Percentiles rank a stretch among this genome's conserved stretches.
These are phyloP conservation scores for Pseudochirops cupreus DNA, from an alignment of 2,797 vertebrate species.

Conservation along the genomic window DNA sequence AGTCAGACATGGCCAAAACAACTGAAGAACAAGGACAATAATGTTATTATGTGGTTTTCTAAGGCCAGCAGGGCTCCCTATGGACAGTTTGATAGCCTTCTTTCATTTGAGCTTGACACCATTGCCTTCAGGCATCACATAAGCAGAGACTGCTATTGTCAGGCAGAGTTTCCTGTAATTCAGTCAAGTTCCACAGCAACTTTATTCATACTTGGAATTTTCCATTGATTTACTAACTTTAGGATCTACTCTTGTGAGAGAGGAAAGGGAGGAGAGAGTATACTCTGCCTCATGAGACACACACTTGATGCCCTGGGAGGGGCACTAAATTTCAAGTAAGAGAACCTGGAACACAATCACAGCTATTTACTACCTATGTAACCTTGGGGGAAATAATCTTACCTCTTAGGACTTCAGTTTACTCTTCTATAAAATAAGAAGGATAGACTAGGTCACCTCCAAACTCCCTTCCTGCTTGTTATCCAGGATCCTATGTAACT, in stretches of 20 bases:
- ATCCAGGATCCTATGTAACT: neutral
- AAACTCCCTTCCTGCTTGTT: neutral
- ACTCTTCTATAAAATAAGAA: neutral
- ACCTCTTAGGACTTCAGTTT: neutral
- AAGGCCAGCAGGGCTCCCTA: neutral
- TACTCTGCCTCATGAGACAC: neutral
- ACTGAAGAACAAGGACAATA: neutral
- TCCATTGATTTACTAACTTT: neutral
- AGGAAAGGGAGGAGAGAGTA: neutral
- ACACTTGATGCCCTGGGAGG: neutral
- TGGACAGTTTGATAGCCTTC: neutral
- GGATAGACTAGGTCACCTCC: neutral
- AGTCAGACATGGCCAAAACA: neutral
- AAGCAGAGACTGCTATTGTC: neutral
- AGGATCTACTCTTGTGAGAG: neutral
- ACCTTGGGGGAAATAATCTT: neutral
- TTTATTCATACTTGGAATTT: neutral
- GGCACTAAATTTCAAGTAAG: neutral
- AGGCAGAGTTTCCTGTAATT: neutral
- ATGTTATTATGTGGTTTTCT: neutral
- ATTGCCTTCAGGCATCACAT: neutral
- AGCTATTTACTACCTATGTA: neutral
- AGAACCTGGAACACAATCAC: neutral
- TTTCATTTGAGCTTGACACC: neutral
- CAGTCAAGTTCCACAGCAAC: neutral